phyloP scores from a whole-genome alignment of 1,140 invertebrate genomes.

The Daktulosphaira vitifoliae region DNA sequence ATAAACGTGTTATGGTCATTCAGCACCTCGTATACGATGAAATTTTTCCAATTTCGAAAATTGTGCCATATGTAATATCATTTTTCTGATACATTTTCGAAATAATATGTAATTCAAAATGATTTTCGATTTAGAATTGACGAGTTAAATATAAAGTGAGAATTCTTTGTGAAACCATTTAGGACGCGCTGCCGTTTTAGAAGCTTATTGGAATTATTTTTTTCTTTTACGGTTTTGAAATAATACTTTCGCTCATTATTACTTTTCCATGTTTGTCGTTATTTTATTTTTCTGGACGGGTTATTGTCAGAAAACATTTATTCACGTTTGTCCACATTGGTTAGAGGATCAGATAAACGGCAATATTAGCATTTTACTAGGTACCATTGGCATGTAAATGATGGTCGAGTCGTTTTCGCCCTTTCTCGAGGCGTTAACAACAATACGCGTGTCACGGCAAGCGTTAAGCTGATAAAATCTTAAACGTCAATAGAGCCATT shows the following conservation, averaged over 20 bases:
- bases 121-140: too few species aligned
- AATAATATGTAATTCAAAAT: too few species aligned
- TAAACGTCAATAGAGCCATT: not conserved
- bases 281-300: not conserved
- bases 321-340: not conserved
- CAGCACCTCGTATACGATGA: too few species aligned
- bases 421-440: not conserved
- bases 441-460: constrained; percentile 2
- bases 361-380: constrained; percentile 17
- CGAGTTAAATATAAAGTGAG: too few species aligned
- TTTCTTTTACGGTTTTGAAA: not conserved
- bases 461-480: constrained; percentile 3
- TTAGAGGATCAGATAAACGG: not conserved
- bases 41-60: too few species aligned
- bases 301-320: not conserved
- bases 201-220: constrained; percentile 23
- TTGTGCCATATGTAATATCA: too few species aligned
- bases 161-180: too few species aligned
- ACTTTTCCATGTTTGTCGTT: not conserved
- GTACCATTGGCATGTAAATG: constrained; percentile 5
- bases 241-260: constrained; percentile 4
- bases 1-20: too few species aligned
- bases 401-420: not conserved
- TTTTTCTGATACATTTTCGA: too few species aligned
- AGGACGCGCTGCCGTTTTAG: too few species aligned